phyloP scores from a whole-genome alignment of 2,113 vertebrate genomes.

The Lontra canadensis region DNA sequence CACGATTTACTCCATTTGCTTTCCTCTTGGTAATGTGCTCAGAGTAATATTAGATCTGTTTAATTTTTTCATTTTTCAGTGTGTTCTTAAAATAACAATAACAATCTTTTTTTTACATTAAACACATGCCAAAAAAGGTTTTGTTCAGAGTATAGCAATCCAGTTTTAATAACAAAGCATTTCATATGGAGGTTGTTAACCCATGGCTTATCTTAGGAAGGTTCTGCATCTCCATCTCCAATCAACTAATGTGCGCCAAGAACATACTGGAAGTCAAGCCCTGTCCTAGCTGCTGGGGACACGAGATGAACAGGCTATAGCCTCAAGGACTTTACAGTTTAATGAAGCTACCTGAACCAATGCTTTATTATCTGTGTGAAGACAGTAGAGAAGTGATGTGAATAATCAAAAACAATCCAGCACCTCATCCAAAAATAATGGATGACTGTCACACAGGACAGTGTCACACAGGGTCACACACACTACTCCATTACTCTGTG shows the following conservation, averaged over 20 bases:
- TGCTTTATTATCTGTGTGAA: neutral
- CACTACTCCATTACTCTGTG: neutral
- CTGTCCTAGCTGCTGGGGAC: neutral
- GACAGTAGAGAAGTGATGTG: neutral
- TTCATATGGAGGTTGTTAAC: neutral
- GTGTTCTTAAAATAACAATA: conserved; percentile 43
- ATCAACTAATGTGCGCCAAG: neutral
- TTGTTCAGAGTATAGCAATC: neutral
- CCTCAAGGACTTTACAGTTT: neutral
- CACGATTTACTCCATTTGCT: conserved; percentile 19
- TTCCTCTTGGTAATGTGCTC: neutral
- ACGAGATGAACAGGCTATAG: neutral
- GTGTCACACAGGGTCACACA: neutral
- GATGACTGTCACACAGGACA: neutral
- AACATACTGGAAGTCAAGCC: neutral
- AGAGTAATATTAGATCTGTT: conserved; percentile 42
- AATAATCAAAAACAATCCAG: neutral
- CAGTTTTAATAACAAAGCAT: neutral
- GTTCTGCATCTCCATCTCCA: neutral
- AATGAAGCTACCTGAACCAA: neutral
- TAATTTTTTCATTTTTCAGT: conserved; percentile 52
- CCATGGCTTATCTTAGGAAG: neutral
- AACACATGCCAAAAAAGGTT: neutral
- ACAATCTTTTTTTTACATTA: neutral
- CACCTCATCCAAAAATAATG: neutral